Conservation (phyloP, 1,140 invertebrate species). For the Homarus americanus region DNA sequence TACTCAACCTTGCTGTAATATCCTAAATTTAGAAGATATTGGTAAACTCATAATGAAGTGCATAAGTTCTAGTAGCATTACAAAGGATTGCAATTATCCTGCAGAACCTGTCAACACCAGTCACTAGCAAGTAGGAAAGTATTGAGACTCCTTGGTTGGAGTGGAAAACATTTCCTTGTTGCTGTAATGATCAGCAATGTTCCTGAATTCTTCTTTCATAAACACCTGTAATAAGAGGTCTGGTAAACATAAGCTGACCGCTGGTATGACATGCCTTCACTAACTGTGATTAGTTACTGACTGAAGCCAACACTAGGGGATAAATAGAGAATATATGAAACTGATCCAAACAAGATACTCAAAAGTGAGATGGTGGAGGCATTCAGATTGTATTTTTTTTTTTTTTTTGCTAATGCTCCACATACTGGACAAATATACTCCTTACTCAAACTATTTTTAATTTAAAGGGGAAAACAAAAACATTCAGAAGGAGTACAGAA, state of each 20-base stretch:
- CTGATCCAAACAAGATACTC: neutral
- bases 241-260: neutral
- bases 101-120: neutral
- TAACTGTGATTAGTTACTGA: neutral
- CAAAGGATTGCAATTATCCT: neutral
- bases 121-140: neutral
- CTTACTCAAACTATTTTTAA: neutral
- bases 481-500: neutral
- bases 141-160: neutral
- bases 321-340: neutral
- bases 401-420: neutral
- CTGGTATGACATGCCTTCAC: neutral
- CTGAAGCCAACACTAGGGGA: neutral
- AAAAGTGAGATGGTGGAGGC: neutral
- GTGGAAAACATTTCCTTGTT: neutral
- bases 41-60: neutral
- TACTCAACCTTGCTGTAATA: neutral
- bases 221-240: neutral
- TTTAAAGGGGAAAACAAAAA: neutral
- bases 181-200: neutral
- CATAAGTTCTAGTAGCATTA: neutral
- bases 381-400: neutral
- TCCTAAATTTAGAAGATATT: neutral
- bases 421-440: neutral
- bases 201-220: neutral